A percentile compares a stretch with the other conserved stretches of the same genome.
Evolutionary conservation across 2,113 vertebrate species (phyloP).

Genomic region (Syngnathus scovelli): DNA sequence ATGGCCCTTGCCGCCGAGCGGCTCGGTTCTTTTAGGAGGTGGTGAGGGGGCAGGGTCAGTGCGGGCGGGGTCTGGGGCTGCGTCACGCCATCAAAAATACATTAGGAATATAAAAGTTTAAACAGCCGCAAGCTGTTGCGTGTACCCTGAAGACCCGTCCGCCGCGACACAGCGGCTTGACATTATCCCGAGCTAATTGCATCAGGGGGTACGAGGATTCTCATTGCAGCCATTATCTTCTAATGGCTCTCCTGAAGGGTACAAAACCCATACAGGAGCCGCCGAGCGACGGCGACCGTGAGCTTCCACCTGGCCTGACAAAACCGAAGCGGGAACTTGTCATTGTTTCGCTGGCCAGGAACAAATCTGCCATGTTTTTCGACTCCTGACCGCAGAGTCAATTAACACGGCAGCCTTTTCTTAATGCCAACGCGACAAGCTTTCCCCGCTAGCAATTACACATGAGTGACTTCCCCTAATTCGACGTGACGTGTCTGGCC

Average conservation of each 20-base stretch:
- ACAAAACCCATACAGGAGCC: constrained; percentile 11
- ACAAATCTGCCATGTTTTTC: constrained; percentile 39
- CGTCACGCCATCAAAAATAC: constrained; percentile 40
- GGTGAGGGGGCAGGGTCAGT: not conserved
- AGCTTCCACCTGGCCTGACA: constrained; percentile 37
- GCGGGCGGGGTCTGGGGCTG: not conserved
- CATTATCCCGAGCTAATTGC: constrained; percentile 27
- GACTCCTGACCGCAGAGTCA: constrained; percentile 51
- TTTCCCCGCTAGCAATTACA: constrained; percentile 71
- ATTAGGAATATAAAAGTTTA: constrained; percentile 46
- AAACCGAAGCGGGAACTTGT: constrained; percentile 43
- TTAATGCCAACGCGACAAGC: constrained; percentile 64
- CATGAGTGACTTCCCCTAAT: constrained; percentile 59
- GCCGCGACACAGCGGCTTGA: not conserved
- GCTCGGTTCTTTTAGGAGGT: not conserved
- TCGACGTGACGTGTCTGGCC: constrained; percentile 56
- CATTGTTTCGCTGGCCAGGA: constrained; percentile 20
- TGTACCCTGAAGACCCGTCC: constrained; percentile 25
- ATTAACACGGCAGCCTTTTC: constrained; percentile 59
- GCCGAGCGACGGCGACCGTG: constrained; percentile 7
- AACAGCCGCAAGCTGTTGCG: constrained; percentile 37
- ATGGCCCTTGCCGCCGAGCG: constrained; percentile 4
- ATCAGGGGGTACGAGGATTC: constrained; percentile 13
- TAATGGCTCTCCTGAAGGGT: constrained; percentile 33
- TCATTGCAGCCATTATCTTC: constrained; percentile 36